Percentiles rank a stretch among this genome's conserved stretches.
phyloP scores from a whole-genome alignment of 2,888 invertebrate species.

The Drosophila gaucha region DNA sequence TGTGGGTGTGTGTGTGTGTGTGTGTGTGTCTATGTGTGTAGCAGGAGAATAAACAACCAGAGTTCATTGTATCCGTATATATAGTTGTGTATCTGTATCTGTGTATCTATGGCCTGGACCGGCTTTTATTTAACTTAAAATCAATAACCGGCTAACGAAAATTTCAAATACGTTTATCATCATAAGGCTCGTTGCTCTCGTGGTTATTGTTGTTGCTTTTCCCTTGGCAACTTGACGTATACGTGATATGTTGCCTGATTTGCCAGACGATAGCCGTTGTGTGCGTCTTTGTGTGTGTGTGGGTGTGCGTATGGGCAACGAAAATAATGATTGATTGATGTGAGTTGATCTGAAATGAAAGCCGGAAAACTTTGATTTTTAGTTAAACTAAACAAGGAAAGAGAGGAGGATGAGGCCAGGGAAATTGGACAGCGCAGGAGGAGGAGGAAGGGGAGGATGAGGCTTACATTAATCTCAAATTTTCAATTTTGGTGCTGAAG shows the following conservation, averaged over 20 bases:
- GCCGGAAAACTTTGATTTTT: slow-evolving; percentile 65
- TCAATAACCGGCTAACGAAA: slow-evolving; percentile 61
- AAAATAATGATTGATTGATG: slow-evolving; percentile 67
- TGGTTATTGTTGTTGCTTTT: slow-evolving; percentile 14
- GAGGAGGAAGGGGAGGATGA: not conserved
- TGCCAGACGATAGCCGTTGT: slow-evolving; percentile 31
- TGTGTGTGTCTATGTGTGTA: not conserved
- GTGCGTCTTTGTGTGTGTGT: slow-evolving; percentile 5
- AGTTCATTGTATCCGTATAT: slow-evolving; percentile 26
- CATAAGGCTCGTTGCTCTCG: slow-evolving; percentile 31
- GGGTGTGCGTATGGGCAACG: slow-evolving; percentile 33
- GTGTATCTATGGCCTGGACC: slow-evolving; percentile 32
- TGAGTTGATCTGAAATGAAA: slow-evolving; percentile 52
- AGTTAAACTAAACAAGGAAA: slow-evolving; percentile 36
- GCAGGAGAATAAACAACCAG: slow-evolving; percentile 17
- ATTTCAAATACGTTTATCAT: slow-evolving; percentile 60
- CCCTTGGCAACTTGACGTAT: slow-evolving; percentile 56
- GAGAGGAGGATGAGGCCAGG: not conserved
- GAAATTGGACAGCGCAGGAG: not conserved
- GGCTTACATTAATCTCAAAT: slow-evolving; percentile 23
- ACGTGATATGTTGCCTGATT: slow-evolving; percentile 57
- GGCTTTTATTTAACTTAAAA: slow-evolving; percentile 63
- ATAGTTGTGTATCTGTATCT: slow-evolving; percentile 3
- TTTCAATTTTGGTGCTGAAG: slow-evolving; percentile 3
- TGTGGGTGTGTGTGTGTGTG: slow-evolving; percentile 1